Evolutionary conservation across 2,797 vertebrate species (phyloP).

Genomic region (Menidia menidia): DNA sequence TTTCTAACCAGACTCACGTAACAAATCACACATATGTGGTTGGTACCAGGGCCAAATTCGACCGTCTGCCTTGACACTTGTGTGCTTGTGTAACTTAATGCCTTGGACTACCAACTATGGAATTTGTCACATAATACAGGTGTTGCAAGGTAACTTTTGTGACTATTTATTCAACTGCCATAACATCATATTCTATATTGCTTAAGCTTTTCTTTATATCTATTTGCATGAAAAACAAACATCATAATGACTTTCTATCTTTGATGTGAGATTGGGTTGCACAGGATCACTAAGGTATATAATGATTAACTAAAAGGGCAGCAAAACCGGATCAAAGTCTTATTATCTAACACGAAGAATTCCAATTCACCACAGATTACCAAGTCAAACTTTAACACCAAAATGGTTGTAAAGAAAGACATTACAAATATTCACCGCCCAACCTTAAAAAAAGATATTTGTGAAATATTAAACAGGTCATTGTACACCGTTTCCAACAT

Average conservation of each 20-base stretch:
- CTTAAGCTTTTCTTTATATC: background rate
- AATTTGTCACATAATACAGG: background rate
- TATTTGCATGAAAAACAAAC: background rate
- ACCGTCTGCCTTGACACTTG: background rate
- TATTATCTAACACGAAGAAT: conserved; percentile 37
- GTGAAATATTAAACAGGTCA: conserved; percentile 79
- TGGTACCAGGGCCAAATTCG: background rate
- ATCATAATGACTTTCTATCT: too few relatives aligned
- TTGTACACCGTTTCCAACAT: conserved; percentile 69
- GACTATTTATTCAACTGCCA: background rate
- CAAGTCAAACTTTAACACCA: conserved; percentile 46
- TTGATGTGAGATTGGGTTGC: too few relatives aligned
- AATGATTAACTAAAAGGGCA: conserved; percentile 24
- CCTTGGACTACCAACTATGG: background rate
- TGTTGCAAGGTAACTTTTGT: background rate
- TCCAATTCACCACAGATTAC: conserved; percentile 34
- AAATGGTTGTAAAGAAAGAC: conserved; percentile 63
- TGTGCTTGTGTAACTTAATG: background rate
- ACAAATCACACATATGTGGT: background rate
- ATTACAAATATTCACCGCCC: conserved; percentile 73
- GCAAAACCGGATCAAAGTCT: conserved; percentile 19
- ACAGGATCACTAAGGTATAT: conserved; percentile 1
- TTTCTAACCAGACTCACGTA: too few relatives aligned
- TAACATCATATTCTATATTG: background rate
- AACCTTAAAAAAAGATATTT: conserved; percentile 57